Conservation (phyloP, 1,140 invertebrate species). For the Probaryconus sp. region DNA sequence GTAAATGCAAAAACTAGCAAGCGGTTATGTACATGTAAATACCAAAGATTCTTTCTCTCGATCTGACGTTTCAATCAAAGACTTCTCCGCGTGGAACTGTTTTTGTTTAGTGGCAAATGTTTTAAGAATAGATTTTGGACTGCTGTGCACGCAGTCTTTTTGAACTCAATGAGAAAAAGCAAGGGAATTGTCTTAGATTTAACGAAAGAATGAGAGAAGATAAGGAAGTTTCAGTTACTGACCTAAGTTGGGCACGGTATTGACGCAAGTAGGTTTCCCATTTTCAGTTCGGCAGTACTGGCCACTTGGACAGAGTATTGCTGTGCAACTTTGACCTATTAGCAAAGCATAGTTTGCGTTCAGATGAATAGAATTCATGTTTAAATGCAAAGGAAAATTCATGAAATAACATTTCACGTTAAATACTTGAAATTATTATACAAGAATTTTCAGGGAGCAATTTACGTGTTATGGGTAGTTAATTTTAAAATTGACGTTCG, state of each 20-base stretch:
- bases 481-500: no score
- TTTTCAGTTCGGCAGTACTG: conserved; percentile 73
- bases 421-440: no score
- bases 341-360: conserved; percentile 18
- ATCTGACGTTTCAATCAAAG: conserved; percentile 29
- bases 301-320: conserved; percentile 67
- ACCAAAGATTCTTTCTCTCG: conserved; percentile 29
- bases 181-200: conserved; percentile 27
- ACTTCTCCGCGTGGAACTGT: conserved; percentile 14
- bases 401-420: no score
- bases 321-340: conserved; percentile 67
- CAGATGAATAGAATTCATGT: conserved; percentile 13
- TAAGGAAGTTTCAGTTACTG: conserved; percentile 52
- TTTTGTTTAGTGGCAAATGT: no score
- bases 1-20: conserved; percentile 10
- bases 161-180: no score
- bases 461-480: no score
- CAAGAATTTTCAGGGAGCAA: no score
- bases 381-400: background rate
- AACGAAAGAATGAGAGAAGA: conserved; percentile 25
- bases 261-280: conserved; percentile 70
- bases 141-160: no score
- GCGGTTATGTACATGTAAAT: conserved; percentile 23
- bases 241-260: conserved; percentile 67
- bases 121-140: no score